phyloP scores from a whole-genome alignment of 2,113 vertebrate species.

The Pterocles gutturalis region DNA sequence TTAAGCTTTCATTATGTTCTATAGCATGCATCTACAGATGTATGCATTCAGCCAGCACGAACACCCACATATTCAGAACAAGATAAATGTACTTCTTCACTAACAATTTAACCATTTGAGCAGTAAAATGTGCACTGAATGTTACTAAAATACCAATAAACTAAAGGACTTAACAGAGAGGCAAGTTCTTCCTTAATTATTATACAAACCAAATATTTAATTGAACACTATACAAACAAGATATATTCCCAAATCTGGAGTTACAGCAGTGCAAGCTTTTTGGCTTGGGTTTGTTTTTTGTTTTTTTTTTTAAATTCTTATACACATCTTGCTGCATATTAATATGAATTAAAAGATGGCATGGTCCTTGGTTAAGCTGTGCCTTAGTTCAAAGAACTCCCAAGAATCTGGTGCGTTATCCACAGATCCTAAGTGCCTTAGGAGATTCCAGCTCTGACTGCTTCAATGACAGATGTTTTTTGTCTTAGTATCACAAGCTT shows the following conservation, averaged over 20 bases:
- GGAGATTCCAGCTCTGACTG: not conserved
- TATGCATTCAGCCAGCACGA: not conserved
- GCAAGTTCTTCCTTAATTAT: not conserved
- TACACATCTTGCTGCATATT: not conserved
- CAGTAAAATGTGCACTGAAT: not conserved
- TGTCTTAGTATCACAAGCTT: not conserved
- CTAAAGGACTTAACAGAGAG: not conserved
- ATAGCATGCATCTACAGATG: not conserved
- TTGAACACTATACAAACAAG: not conserved
- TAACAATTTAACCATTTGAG: not conserved
- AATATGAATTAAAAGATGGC: not conserved
- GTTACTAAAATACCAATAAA: not conserved
- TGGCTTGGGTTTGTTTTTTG: not conserved
- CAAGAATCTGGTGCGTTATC: not conserved
- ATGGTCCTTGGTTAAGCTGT: not conserved
- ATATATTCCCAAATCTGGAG: not conserved
- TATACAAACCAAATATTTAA: not conserved
- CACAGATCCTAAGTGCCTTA: not conserved
- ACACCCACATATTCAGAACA: not conserved
- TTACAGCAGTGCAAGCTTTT: not conserved
- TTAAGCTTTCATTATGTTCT: not conserved
- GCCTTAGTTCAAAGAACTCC: not conserved
- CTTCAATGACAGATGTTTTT: not conserved
- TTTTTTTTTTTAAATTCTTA: not conserved
- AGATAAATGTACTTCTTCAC: not conserved